Evolutionary conservation across 2,113 vertebrate species (phyloP).

Genomic region (Dipodomys ordii): DNA sequence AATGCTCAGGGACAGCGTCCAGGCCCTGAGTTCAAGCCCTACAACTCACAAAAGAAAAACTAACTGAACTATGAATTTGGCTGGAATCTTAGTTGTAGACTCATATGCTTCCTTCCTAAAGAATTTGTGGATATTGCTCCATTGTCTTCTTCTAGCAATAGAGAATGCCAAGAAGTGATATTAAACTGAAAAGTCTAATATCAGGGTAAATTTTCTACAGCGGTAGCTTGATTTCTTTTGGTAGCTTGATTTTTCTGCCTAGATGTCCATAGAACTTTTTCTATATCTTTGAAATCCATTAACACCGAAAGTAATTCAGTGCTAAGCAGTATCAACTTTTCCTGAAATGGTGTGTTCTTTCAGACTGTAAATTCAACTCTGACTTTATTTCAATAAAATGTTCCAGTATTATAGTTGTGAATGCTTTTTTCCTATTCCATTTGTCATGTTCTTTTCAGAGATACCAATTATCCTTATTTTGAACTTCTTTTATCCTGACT

Average conservation of each 20-base stretch:
- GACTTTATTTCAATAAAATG: slow-evolving; percentile 59
- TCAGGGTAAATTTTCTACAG: neutral
- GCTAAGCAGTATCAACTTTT: neutral
- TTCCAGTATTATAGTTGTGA: neutral
- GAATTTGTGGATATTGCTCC: neutral
- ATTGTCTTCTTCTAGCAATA: neutral
- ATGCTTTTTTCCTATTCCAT: neutral
- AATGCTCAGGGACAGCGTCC: too few species aligned
- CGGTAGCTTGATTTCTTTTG: neutral
- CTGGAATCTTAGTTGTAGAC: slow-evolving; percentile 16
- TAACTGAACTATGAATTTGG: neutral
- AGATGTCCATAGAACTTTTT: slow-evolving; percentile 6
- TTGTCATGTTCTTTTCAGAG: slow-evolving; percentile 22
- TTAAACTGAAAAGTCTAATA: too few species aligned
- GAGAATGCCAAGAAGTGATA: neutral
- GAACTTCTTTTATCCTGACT: slow-evolving; percentile 41
- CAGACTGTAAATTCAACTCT: neutral
- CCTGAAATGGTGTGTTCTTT: slow-evolving; percentile 35
- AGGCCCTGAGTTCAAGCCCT: too few species aligned
- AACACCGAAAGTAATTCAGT: slow-evolving; percentile 18
- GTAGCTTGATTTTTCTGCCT: neutral
- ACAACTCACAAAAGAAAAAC: neutral
- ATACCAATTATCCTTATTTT: slow-evolving; percentile 15
- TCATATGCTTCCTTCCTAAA: neutral
- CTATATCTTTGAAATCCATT: slow-evolving; percentile 27